phyloP scores from a whole-genome alignment of 1,140 invertebrate species.

The Hypothenemus hampei region DNA sequence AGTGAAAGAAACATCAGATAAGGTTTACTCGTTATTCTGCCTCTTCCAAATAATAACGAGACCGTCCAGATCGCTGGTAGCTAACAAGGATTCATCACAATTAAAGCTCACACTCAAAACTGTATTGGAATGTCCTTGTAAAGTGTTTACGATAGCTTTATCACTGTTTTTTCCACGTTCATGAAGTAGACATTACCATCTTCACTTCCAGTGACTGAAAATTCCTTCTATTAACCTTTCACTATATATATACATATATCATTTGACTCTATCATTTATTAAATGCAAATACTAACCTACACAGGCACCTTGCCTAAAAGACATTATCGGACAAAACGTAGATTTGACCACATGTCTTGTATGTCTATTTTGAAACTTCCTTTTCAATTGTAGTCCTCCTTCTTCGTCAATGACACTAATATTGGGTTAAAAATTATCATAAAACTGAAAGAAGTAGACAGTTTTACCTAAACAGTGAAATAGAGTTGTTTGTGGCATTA shows the following conservation, averaged over 20 bases:
- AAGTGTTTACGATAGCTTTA: constrained; percentile 71
- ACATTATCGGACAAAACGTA: constrained; percentile 82
- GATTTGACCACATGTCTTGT: constrained; percentile 60
- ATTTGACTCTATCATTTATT: too few relatives aligned
- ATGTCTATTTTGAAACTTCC: constrained; percentile 63
- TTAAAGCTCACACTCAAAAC: constrained; percentile 82
- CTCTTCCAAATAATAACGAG: constrained; percentile 84
- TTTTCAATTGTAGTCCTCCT: constrained; percentile 59
- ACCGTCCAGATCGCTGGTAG: constrained; percentile 77
- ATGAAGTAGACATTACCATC: constrained; percentile 83
- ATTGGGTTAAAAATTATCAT: constrained; percentile 11
- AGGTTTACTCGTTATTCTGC: too few relatives aligned
- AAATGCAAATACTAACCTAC: constrained; percentile 61
- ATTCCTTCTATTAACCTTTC: too few relatives aligned
- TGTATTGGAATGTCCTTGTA: constrained; percentile 78
- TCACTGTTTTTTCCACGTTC: constrained; percentile 67
- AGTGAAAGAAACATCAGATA: too few relatives aligned
- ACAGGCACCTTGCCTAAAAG: constrained; percentile 72
- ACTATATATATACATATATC: too few relatives aligned
- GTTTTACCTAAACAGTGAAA: constrained; percentile 57
- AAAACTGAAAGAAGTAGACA: background rate
- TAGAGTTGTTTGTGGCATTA: constrained; percentile 70
- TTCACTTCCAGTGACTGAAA: constrained; percentile 76
- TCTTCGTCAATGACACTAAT: constrained; percentile 63
- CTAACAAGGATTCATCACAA: constrained; percentile 83